Conservation (phyloP, 1,140 invertebrate species). For the Aphelenchoides fujianensis region DNA sequence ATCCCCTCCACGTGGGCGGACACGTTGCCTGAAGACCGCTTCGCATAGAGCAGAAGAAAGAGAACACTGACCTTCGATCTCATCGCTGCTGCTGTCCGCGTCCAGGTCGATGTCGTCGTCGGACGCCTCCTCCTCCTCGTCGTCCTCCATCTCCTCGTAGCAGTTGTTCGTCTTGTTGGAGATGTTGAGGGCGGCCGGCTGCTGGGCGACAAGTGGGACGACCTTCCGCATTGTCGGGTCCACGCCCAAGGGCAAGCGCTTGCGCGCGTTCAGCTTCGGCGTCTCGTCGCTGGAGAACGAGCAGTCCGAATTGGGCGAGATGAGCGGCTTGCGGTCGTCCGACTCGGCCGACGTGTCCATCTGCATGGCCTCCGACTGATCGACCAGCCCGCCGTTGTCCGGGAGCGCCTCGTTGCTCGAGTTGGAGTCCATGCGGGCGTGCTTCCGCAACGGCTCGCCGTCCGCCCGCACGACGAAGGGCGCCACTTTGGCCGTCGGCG, state of each 20-base stretch:
- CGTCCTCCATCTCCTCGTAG: background rate
- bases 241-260: background rate
- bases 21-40: background rate
- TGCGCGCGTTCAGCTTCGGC: background rate
- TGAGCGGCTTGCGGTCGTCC: background rate
- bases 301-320: background rate
- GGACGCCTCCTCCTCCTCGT: background rate
- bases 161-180: background rate
- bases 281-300: constrained; percentile 9
- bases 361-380: background rate
- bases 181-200: background rate
- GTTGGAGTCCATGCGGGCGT: background rate
- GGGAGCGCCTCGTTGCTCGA: background rate
- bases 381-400: background rate
- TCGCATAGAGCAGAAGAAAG: constrained; percentile 7
- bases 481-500: background rate
- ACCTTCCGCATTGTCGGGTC: background rate
- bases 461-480: background rate
- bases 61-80: constrained; percentile 4
- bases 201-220: background rate
- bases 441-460: background rate
- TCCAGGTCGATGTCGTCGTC: background rate
- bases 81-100: constrained; percentile 7
- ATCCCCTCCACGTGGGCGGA: constrained; percentile 14
- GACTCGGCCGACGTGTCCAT: background rate